Percentiles rank a stretch among this genome's conserved stretches.
phyloP scores from a whole-genome alignment of 2,888 invertebrate genomes.

The Phytoseiulus persimilis region DNA sequence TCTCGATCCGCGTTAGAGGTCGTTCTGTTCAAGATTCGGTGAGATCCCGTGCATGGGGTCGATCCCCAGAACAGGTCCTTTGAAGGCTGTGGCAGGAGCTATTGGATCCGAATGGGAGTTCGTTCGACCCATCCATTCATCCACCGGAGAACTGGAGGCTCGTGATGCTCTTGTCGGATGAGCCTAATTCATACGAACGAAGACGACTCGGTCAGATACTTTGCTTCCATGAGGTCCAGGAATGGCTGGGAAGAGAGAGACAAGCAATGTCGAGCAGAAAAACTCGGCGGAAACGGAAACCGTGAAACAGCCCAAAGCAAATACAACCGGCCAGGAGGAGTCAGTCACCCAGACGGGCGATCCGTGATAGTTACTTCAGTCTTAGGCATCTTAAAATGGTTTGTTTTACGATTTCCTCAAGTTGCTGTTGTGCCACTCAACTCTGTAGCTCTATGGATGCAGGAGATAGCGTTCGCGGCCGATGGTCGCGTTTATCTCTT shows the following conservation, averaged over 20 bases:
- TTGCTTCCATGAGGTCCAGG: not conserved
- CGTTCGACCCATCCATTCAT: not conserved
- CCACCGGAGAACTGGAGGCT: too few species aligned
- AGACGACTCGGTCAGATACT: too few species aligned
- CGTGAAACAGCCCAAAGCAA: not conserved
- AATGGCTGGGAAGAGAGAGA: not conserved
- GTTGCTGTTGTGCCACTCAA: not conserved
- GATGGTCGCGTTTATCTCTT: not conserved
- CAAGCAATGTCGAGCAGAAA: not conserved
- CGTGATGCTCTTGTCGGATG: too few species aligned
- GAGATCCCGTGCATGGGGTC: too few species aligned
- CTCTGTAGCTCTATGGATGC: not conserved
- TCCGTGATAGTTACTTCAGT: not conserved
- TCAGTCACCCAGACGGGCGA: not conserved
- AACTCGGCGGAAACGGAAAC: not conserved
- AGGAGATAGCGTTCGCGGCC: not conserved
- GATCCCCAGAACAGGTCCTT: too few species aligned
- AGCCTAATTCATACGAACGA: too few species aligned
- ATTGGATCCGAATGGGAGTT: not conserved
- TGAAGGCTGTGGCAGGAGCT: too few species aligned
- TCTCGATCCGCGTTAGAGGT: too few species aligned
- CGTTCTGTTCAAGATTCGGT: too few species aligned
- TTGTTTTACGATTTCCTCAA: conserved; percentile 5
- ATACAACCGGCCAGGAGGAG: not conserved
- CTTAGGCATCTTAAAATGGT: not conserved